Evolutionary conservation across 1,140 invertebrate species (phyloP).

Genomic region (Neodiprion lecontei): DNA sequence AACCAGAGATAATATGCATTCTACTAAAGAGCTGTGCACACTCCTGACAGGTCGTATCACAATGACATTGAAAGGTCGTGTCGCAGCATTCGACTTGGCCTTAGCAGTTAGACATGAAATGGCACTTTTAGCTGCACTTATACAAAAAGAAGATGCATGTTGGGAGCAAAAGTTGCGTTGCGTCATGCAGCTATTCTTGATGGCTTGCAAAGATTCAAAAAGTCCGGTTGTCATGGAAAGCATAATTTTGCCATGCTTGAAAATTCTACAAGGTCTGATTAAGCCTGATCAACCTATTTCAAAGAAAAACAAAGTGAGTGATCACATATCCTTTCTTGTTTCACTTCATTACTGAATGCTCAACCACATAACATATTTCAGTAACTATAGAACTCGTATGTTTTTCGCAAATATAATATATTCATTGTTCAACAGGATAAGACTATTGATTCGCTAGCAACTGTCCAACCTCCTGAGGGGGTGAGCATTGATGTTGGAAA

Average conservation of each 20-base stretch:
- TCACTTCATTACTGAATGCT: not conserved
- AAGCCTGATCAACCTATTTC: slow-evolving; percentile 70
- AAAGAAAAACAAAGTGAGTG: slow-evolving; percentile 62
- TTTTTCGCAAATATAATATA: slow-evolving; percentile 15
- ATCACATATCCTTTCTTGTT: not conserved
- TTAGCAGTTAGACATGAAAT: slow-evolving; percentile 87
- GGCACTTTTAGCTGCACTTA: slow-evolving; percentile 82
- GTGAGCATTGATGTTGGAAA: slow-evolving; percentile 76
- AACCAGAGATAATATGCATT: slow-evolving; percentile 87
- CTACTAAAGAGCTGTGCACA: slow-evolving; percentile 85
- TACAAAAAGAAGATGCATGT: slow-evolving; percentile 92
- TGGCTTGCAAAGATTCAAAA: slow-evolving; percentile 74
- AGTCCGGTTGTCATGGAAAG: slow-evolving; percentile 80
- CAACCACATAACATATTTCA: slow-evolving; percentile 13
- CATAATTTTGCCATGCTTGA: slow-evolving; percentile 82
- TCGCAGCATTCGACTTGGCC: slow-evolving; percentile 75
- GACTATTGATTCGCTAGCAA: slow-evolving; percentile 63
- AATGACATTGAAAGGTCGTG: slow-evolving; percentile 73
- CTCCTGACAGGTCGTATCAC: slow-evolving; percentile 84
- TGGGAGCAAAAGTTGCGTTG: slow-evolving; percentile 94
- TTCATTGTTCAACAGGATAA: slow-evolving; percentile 59
- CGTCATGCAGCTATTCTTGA: slow-evolving; percentile 85
- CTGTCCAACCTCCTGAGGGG: slow-evolving; percentile 63
- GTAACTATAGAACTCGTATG: not conserved
- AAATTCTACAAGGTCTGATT: slow-evolving; percentile 82